A percentile compares a stretch with the other conserved stretches of the same genome.
phyloP scores from a whole-genome alignment of 2,888 invertebrate species.

The Melikaiella ostensackeni region DNA sequence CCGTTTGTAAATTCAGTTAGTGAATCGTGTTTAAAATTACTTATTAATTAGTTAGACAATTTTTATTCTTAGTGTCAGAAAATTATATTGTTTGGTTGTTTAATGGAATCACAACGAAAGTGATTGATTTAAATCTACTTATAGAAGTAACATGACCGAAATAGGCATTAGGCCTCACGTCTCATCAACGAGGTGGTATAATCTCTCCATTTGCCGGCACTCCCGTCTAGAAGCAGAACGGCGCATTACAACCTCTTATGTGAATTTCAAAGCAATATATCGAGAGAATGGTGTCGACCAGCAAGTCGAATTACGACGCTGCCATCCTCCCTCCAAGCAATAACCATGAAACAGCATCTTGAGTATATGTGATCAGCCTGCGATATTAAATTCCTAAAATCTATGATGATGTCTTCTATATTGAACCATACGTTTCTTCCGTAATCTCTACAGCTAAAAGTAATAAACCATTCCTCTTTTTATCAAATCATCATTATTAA shows the following conservation, averaged over 20 bases:
- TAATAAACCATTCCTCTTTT: background rate
- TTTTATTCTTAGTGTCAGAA: background rate
- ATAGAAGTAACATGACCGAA: background rate
- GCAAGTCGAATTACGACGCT: background rate
- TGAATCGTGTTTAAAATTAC: no score
- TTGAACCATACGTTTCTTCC: background rate
- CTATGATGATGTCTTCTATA: background rate
- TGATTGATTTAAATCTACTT: background rate
- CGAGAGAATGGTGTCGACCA: conserved; percentile 1
- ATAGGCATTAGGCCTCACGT: conserved; percentile 47
- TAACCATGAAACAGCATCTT: background rate
- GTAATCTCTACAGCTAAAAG: background rate
- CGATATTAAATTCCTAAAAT: background rate
- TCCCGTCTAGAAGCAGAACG: conserved; percentile 47
- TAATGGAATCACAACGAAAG: background rate
- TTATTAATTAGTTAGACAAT: no score
- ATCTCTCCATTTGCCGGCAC: conserved; percentile 44
- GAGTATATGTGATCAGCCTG: background rate
- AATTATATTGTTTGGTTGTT: background rate
- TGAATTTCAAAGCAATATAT: conserved; percentile 50
- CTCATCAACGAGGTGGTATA: conserved; percentile 43
- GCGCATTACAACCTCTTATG: conserved; percentile 51
- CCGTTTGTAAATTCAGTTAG: no score
- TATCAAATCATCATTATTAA: no score
- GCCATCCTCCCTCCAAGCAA: background rate